These are phyloP conservation scores for Lydus trimaculatus DNA, from an alignment of 2,888 invertebrate species.

Conservation along the genomic window DNA sequence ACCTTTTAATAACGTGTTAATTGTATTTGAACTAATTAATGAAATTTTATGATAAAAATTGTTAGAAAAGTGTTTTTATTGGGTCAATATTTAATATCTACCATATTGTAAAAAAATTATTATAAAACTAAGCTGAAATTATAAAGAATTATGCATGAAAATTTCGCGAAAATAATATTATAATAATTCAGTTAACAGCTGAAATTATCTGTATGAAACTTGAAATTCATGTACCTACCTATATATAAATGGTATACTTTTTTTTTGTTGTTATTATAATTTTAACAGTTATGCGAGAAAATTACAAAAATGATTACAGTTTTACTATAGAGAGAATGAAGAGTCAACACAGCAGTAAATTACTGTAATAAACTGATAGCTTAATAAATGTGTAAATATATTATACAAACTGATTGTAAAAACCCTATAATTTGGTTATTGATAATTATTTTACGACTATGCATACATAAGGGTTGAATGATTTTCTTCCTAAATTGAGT, in stretches of 20 bases:
- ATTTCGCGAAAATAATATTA: conserved; percentile 5
- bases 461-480: neutral
- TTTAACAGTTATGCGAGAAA: conserved; percentile 25
- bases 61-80: neutral
- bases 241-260: neutral
- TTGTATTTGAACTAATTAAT: neutral
- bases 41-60: too few species aligned
- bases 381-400: conserved; percentile 30
- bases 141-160: neutral
- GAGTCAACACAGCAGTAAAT: conserved; percentile 31
- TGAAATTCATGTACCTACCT: conserved; percentile 13
- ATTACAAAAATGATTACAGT: conserved; percentile 30
- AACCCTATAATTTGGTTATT: conserved; percentile 23
- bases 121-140: neutral
- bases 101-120: neutral
- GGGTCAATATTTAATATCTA: neutral
- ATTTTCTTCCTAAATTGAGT: neutral
- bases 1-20: neutral
- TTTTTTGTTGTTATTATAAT: conserved; percentile 16
- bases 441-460: neutral
- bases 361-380: conserved; percentile 32
- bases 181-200: conserved; percentile 19
- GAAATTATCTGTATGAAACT: conserved; percentile 18
- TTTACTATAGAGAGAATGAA: conserved; percentile 22
- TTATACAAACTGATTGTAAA: conserved; percentile 11